Percentiles rank a stretch among this genome's conserved stretches.
These are phyloP conservation scores for Drosophila insularis DNA, from an alignment of 1,140 invertebrate genomes.

Conservation along the genomic window DNA sequence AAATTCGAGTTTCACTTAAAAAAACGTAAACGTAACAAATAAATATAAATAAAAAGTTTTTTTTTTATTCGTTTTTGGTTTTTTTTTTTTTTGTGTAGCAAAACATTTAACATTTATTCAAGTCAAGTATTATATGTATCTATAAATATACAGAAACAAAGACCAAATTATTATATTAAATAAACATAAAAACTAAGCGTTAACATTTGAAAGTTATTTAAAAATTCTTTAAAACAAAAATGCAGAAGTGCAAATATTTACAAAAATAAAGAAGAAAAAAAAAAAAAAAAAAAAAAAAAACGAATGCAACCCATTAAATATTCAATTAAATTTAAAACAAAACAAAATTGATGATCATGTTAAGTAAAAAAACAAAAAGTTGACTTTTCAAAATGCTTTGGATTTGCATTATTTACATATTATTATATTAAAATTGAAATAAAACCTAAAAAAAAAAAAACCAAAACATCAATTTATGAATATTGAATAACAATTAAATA, in stretches of 20 bases:
- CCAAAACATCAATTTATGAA: slow-evolving; percentile 9
- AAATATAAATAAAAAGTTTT: slow-evolving; percentile 18
- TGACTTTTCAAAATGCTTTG: slow-evolving; percentile 72
- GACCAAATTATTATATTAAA: slow-evolving; percentile 42
- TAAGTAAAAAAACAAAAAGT: slow-evolving; percentile 40
- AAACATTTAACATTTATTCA: slow-evolving; percentile 65
- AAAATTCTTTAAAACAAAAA: slow-evolving; percentile 32
- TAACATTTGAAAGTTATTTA: slow-evolving; percentile 50
- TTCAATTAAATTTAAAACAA: slow-evolving; percentile 15
- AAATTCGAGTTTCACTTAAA: slow-evolving; percentile 73
- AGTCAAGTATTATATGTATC: slow-evolving; percentile 54
- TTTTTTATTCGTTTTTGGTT: not conserved
- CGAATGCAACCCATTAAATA: slow-evolving; percentile 4
- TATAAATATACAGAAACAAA: slow-evolving; percentile 19
- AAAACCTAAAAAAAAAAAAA: too few relatives aligned
- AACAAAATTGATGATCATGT: slow-evolving; percentile 20
- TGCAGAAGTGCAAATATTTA: slow-evolving; percentile 69
- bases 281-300: slow-evolving; percentile 39
- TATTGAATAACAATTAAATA: slow-evolving; percentile 49
- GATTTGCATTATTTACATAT: slow-evolving; percentile 73
- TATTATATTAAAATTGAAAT: slow-evolving; percentile 45
- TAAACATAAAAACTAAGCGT: slow-evolving; percentile 40
- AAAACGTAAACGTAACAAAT: slow-evolving; percentile 66
- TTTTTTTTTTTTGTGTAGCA: slow-evolving; percentile 45
- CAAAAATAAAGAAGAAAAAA: slow-evolving; percentile 51